Evolutionary conservation across 2,113 vertebrate species (phyloP).

Genomic region (Megaleporinus macrocephalus): DNA sequence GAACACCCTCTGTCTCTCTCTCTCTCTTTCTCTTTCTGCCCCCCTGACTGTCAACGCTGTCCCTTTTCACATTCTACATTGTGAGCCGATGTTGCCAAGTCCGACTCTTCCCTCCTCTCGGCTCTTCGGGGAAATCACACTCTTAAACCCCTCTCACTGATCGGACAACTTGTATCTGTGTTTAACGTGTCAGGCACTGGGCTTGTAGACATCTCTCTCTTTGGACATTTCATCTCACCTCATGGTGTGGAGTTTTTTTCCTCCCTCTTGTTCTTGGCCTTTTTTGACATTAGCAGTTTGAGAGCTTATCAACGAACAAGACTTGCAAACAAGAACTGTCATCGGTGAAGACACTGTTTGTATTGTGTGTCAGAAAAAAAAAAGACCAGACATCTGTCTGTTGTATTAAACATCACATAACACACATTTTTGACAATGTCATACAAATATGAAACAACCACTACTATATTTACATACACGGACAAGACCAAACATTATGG

Average conservation of each 20-base stretch:
- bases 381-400: too few species aligned
- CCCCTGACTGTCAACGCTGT: constrained; percentile 22
- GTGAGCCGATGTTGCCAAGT: not conserved
- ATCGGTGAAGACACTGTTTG: too few species aligned
- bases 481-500: too few species aligned
- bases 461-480: too few species aligned
- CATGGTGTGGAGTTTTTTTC: not conserved
- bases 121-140: constrained; percentile 29
- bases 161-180: constrained; percentile 28
- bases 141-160: constrained; percentile 24
- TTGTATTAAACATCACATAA: too few species aligned
- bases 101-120: not conserved
- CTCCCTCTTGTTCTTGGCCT: not conserved
- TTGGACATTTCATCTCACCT: not conserved
- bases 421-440: too few species aligned
- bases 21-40: constrained; percentile 42
- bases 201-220: not conserved
- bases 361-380: too few species aligned
- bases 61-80: constrained; percentile 9
- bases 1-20: constrained; percentile 52
- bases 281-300: too few species aligned
- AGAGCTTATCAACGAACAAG: too few species aligned
- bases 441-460: too few species aligned
- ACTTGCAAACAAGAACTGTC: too few species aligned
- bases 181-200: constrained; percentile 24